Conservation (phyloP, 2,113 vertebrate genomes). For the Quiscalus mexicanus region DNA sequence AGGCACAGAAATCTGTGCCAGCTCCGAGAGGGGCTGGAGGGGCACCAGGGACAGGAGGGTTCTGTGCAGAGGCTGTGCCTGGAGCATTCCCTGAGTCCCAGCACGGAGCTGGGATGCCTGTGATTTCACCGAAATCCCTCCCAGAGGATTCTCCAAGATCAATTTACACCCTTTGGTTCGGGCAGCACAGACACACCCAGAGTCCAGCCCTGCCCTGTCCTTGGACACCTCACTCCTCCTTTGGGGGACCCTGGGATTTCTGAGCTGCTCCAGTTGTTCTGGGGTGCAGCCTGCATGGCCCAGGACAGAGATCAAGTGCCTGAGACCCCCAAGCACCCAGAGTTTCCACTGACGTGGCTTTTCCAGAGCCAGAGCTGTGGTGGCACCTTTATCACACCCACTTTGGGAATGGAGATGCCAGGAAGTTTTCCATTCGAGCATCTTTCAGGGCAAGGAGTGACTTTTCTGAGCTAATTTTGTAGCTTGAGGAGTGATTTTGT, state of each 20-base stretch:
- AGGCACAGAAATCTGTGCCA: neutral
- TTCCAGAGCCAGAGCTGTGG: fast-evolving
- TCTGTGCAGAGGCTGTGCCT: neutral
- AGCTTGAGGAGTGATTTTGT: neutral
- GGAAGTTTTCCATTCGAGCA: neutral
- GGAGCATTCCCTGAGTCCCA: neutral
- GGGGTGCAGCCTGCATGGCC: neutral
- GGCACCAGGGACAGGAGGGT: neutral
- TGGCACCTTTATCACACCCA: neutral
- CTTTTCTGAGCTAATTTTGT: neutral
- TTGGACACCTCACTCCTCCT: fast-evolving
- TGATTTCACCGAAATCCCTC: neutral
- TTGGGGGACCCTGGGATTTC: neutral
- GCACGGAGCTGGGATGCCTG: neutral
- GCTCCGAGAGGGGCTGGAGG: neutral
- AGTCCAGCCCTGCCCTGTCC: neutral
- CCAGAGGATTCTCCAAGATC: neutral
- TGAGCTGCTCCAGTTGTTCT: neutral
- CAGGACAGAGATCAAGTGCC: neutral
- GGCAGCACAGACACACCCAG: neutral
- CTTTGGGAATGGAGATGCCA: neutral
- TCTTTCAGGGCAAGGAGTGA: neutral
- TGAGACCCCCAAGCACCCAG: neutral
- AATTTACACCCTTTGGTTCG: neutral
- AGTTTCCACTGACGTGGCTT: neutral